phyloP scores from a whole-genome alignment of 1,140 invertebrate genomes.

The Nylanderia fulva region DNA sequence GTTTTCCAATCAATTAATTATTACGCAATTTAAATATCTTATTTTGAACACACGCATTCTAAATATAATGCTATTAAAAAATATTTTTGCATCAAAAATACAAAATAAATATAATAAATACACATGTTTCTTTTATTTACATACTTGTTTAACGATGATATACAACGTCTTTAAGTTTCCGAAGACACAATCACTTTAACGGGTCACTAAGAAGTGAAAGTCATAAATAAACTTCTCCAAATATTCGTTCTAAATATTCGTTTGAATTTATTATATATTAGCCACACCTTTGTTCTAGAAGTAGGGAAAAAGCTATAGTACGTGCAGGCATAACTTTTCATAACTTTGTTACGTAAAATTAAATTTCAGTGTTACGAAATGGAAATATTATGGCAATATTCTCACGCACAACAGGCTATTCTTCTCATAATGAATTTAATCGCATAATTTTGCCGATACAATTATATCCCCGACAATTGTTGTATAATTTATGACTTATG shows the following conservation, averaged over 20 bases:
- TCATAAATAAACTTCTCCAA: neutral
- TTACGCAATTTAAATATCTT: no score
- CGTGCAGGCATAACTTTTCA: neutral
- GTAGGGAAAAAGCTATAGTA: neutral
- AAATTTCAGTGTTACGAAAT: neutral
- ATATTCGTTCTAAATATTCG: neutral
- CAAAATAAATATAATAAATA: neutral
- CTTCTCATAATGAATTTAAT: no score
- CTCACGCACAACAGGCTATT: neutral
- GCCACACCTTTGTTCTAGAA: neutral
- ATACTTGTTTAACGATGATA: neutral
- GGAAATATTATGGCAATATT: neutral
- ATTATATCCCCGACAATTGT: no score
- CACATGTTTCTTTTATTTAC: neutral
- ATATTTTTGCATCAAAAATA: no score
- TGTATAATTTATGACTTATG: neutral
- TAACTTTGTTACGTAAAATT: constrained; percentile 1
- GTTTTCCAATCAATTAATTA: no score
- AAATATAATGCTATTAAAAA: no score
- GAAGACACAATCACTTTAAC: neutral
- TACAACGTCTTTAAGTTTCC: neutral
- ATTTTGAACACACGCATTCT: no score
- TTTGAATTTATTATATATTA: constrained; percentile 7
- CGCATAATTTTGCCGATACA: neutral
- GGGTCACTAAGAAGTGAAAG: no score